A percentile compares a stretch with the other conserved stretches of the same genome.
phyloP scores from a whole-genome alignment of 1,140 invertebrate species.

The Drosophila serrata region DNA sequence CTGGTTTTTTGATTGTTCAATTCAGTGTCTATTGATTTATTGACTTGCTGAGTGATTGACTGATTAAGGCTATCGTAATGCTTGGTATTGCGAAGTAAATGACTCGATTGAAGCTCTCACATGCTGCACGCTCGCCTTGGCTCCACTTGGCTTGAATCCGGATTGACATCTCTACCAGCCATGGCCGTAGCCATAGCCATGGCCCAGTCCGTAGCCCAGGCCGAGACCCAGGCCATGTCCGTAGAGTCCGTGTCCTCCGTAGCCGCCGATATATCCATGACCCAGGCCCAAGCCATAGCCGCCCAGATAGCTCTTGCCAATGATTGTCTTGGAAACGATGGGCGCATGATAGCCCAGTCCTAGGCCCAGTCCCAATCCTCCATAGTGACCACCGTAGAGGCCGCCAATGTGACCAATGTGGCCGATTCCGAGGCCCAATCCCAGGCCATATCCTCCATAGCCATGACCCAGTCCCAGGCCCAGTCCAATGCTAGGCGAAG shows the following conservation, averaged over 20 bases:
- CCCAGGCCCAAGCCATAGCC: conserved; percentile 66
- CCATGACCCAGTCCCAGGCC: conserved; percentile 74
- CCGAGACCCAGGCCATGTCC: conserved; percentile 67
- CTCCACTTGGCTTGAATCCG: not conserved
- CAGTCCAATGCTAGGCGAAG: conserved; percentile 59
- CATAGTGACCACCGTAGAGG: conserved; percentile 40
- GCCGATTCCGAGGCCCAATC: conserved; percentile 52
- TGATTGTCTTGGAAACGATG: conserved; percentile 76
- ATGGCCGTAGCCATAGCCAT: conserved; percentile 57
- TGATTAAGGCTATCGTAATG: conserved; percentile 44
- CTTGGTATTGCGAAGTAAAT: conserved; percentile 37
- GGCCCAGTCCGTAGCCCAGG: conserved; percentile 68
- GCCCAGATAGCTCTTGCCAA: conserved; percentile 73
- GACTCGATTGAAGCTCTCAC: conserved; percentile 62
- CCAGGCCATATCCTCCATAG: conserved; percentile 58
- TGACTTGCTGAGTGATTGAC: conserved; percentile 33
- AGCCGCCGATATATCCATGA: conserved; percentile 64
- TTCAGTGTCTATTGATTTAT: conserved; percentile 45
- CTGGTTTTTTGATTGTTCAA: not conserved
- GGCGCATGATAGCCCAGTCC: conserved; percentile 67
- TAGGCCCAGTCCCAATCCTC: conserved; percentile 51
- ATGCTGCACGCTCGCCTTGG: conserved; percentile 31
- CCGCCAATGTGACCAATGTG: conserved; percentile 47
- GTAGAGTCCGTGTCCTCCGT: conserved; percentile 72
- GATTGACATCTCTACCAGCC: conserved; percentile 49